Evolutionary conservation across 2,797 vertebrate genomes (phyloP).

Genomic region (Trichosurus vulpecula): DNA sequence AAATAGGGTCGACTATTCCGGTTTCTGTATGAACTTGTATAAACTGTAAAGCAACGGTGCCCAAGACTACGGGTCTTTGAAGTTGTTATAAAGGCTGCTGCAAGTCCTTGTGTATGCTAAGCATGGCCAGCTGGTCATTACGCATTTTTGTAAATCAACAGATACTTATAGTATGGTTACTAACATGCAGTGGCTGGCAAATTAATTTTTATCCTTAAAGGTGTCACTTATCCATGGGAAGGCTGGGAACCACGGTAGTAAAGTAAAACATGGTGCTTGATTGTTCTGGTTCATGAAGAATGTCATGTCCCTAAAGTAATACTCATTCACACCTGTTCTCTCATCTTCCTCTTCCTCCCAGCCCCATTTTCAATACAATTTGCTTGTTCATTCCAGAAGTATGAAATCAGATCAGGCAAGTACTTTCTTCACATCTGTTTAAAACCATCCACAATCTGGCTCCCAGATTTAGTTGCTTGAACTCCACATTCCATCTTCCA

Average conservation of each 20-base stretch:
- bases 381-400: background rate
- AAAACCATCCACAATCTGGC: background rate
- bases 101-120: background rate
- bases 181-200: background rate
- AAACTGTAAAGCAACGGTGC: background rate
- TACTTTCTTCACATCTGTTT: background rate
- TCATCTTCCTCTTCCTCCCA: background rate
- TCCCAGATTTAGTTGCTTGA: background rate
- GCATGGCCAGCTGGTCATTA: background rate
- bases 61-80: background rate
- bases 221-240: background rate
- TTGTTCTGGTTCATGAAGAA: constrained; percentile 46
- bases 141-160: background rate
- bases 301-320: constrained; percentile 13
- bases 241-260: background rate
- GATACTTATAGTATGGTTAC: background rate
- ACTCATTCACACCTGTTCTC: background rate
- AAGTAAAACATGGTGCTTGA: constrained; percentile 23
- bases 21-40: constrained; percentile 56
- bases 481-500: background rate
- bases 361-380: background rate
- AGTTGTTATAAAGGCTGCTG: background rate
- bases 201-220: background rate
- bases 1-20: constrained; percentile 31
- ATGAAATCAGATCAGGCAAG: background rate